These are phyloP conservation scores for Tyrophagus putrescentiae DNA, from an alignment of 1,140 invertebrate genomes.

Conservation along the genomic window DNA sequence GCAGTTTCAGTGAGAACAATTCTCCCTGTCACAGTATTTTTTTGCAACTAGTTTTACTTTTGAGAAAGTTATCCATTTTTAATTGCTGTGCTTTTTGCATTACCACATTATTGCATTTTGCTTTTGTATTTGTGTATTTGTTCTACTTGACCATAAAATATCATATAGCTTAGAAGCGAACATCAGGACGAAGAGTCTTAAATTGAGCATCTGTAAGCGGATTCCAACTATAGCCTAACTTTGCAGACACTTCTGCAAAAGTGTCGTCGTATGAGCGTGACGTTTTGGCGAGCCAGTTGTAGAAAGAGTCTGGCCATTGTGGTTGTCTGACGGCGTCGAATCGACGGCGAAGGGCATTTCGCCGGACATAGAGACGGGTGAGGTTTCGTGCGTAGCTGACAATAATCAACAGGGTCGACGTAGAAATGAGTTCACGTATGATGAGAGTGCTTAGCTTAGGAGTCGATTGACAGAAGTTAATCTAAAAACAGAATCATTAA, in stretches of 20 bases:
- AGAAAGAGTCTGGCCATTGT: constrained; percentile 51
- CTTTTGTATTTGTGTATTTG: too few species aligned
- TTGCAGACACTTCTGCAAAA: constrained; percentile 49
- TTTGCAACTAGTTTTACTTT: too few species aligned
- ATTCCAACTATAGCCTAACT: constrained; percentile 52
- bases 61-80: too few species aligned
- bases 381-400: constrained; percentile 44
- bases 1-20: too few species aligned
- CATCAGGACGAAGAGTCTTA: constrained; percentile 29
- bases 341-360: constrained; percentile 51
- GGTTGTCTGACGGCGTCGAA: constrained; percentile 51
- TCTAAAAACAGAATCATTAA: constrained; percentile 13
- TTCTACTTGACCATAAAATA: too few species aligned
- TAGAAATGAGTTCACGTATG: constrained; percentile 60
- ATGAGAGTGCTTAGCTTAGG: constrained; percentile 49
- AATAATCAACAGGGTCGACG: constrained; percentile 57
- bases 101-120: too few species aligned
- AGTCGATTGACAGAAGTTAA: constrained; percentile 22
- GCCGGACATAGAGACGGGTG: constrained; percentile 47
- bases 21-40: too few species aligned
- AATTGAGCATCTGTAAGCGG: constrained; percentile 57
- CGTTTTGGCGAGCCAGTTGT: constrained; percentile 42
- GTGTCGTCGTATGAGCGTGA: constrained; percentile 48
- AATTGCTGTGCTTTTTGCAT: too few species aligned
- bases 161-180: constrained; percentile 1